Conservation (phyloP, 2,888 invertebrate genomes). For the Platycnemis pennipes region DNA sequence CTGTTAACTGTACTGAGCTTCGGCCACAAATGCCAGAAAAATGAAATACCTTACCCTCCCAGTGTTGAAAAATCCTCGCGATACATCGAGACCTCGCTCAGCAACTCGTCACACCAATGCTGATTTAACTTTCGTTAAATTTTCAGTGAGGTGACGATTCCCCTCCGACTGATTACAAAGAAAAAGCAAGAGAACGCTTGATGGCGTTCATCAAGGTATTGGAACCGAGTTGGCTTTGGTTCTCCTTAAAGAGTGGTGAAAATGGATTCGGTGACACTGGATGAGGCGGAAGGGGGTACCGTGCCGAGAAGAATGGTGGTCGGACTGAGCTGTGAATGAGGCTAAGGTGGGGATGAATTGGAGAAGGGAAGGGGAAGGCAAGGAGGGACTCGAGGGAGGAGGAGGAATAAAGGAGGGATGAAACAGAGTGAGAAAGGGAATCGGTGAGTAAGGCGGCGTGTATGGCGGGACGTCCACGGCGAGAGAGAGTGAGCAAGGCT, state of each 20-base stretch:
- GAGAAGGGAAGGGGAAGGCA: no score
- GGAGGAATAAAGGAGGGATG: not conserved
- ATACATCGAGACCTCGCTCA: no score
- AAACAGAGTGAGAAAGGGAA: not conserved
- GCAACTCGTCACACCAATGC: no score
- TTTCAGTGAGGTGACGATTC: no score
- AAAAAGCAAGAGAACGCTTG: not conserved
- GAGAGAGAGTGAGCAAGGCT: not conserved
- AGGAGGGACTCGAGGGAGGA: not conserved
- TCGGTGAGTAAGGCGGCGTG: not conserved
- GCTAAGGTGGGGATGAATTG: no score
- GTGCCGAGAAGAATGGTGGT: not conserved
- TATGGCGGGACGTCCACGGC: not conserved
- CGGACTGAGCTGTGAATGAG: no score
- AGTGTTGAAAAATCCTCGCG: no score
- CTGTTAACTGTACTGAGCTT: no score
- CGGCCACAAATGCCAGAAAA: no score
- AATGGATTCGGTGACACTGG: slow-evolving; percentile 7
- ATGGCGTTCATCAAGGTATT: not conserved
- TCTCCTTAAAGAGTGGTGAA: not conserved
- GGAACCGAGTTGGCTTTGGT: not conserved
- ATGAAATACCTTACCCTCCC: no score
- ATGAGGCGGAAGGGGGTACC: not conserved
- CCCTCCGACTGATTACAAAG: not conserved
- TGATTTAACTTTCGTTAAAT: no score